Evolutionary conservation across 1,140 invertebrate genomes (phyloP), one percentile per base, ranked within the genome.

Genomic region (Diachasmimorpha longicaudata): DNA sequence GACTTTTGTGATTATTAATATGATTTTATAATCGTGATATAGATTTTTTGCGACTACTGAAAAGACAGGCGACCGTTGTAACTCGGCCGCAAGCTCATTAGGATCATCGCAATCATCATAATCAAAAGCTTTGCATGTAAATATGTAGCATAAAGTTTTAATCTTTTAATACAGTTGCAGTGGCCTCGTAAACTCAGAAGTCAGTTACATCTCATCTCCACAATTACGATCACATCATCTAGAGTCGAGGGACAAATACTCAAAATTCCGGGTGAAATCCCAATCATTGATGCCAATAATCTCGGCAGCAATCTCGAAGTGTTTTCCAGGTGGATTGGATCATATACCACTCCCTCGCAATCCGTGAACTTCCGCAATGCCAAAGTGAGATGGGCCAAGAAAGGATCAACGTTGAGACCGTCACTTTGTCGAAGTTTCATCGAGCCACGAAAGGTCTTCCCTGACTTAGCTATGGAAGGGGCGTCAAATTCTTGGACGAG

Each of bases 361-460:
- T 4, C 44, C 39, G 16, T 19, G 39, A 23, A 70, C 39, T 19
- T 39, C 14, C 10, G 37, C 23, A 72, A 73, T 14, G 52, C 46
- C 68, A 31, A 42, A 36, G 13, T 25, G 52, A 71, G 66, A 55
- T 11, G 25, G 21, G 67, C 44, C 44, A 44, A 52, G 69, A 70
- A 73, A 73, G 71, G 72, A 77, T 77, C 76, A 77, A 21, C 42
- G 48, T 67, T 48, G 44, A 67, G 46, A 77, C 72, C 72, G 72
- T 77, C 76, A 77, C 76, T 77, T 77, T 77, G 76, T 74, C 52
- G 67, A 77, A 77, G 72, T 77, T 77, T 77, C 52, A 77, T 77
- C 69, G 67, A 67, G 36, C 42, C 36, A 73, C 46, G 71, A 69
- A 77, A 72, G 25, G 70, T 48, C 70, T 46, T 31, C 31, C 36